A percentile compares a stretch with the other conserved stretches of the same genome.
These are phyloP conservation scores for Argyrosomus japonicus DNA, from an alignment of 2,113 vertebrate species.

Conservation along the genomic window DNA sequence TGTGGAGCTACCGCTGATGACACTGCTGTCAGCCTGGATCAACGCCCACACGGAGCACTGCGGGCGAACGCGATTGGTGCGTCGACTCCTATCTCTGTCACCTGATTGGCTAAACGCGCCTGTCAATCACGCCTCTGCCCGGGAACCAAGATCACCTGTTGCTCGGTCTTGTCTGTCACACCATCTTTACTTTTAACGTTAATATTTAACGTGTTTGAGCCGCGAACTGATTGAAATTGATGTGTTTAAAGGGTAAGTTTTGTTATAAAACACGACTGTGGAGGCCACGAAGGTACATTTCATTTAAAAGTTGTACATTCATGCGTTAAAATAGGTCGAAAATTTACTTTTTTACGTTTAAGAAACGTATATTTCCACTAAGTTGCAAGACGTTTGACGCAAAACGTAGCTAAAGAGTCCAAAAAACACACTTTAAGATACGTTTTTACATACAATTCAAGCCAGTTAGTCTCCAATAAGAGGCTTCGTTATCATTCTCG, in stretches of 20 bases:
- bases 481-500: background rate
- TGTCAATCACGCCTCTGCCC: slow-evolving; percentile 54
- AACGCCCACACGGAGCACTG: slow-evolving; percentile 55
- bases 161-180: slow-evolving; percentile 39
- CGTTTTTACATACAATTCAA: background rate
- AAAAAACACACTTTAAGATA: background rate
- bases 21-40: slow-evolving; percentile 31
- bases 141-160: slow-evolving; percentile 77
- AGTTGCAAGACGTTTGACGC: background rate
- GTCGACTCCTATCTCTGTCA: accelerated
- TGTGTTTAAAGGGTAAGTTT: background rate
- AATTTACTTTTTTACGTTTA: background rate
- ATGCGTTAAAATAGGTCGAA: background rate
- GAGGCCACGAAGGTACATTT: background rate
- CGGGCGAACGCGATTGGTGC: slow-evolving; percentile 52
- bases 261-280: background rate
- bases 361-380: accelerated
- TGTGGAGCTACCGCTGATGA: slow-evolving; percentile 41
- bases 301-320: background rate
- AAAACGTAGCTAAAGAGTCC: background rate
- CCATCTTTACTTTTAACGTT: background rate
- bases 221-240: background rate
- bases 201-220: background rate
- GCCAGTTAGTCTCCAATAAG: background rate
- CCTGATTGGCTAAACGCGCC: slow-evolving; percentile 42